A percentile compares a stretch with the other conserved stretches of the same genome.
These are phyloP conservation scores for Tretioscincus oriximinensis DNA, from an alignment of 2,113 vertebrate species.

Conservation along the genomic window DNA sequence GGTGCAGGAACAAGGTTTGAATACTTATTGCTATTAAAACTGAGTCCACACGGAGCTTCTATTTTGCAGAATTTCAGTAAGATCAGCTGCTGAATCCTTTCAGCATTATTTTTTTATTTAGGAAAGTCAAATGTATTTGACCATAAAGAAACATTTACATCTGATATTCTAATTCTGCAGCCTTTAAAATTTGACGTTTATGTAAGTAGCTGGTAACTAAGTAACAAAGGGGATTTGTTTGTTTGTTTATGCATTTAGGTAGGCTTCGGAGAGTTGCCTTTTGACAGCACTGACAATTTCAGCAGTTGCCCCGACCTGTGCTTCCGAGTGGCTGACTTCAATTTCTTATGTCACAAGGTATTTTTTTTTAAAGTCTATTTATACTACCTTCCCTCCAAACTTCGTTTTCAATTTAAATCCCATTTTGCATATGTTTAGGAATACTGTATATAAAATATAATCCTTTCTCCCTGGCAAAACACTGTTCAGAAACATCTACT, in stretches of 20 bases:
- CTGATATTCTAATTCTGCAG: neutral
- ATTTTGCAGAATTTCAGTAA: neutral
- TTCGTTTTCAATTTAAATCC: no score
- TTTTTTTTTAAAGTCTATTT: neutral
- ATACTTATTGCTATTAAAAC: no score
- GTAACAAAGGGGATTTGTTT: neutral
- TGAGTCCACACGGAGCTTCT: neutral
- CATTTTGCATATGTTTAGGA: no score
- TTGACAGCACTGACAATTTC: slow-evolving; percentile 85
- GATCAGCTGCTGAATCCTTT: neutral
- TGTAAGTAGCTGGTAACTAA: neutral
- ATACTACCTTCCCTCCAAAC: no score
- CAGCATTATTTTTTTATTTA: neutral
- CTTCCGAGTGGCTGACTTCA: slow-evolving; percentile 84
- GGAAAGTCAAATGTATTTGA: neutral
- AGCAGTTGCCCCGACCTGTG: slow-evolving; percentile 90
- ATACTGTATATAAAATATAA: no score
- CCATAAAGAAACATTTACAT: neutral
- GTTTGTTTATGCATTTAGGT: slow-evolving; percentile 71
- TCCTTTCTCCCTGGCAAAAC: no score
- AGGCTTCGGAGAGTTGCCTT: slow-evolving; percentile 91
- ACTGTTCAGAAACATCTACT: no score
- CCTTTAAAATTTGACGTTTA: neutral
- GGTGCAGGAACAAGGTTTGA: neutral
- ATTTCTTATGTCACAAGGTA: slow-evolving; percentile 96